Percentiles rank a stretch among this genome's conserved stretches.
phyloP scores from a whole-genome alignment of 2,888 invertebrate species.

The Drosophila gaucha region DNA sequence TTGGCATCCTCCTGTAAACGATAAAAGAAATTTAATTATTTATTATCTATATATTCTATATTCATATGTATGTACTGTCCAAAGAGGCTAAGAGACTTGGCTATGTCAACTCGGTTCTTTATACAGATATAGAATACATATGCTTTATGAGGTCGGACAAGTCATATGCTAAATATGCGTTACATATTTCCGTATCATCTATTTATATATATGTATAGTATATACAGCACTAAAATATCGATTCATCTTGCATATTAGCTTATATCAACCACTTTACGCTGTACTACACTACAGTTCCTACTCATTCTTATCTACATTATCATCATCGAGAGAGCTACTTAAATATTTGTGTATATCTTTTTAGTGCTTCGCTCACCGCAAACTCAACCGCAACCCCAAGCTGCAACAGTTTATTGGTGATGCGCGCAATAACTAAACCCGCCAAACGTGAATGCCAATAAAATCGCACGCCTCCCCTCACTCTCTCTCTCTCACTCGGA shows the following conservation, averaged over 20 bases:
- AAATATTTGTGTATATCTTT: not conserved
- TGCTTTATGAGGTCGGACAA: not conserved
- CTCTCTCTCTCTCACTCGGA: not conserved
- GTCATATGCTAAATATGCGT: too few relatives aligned
- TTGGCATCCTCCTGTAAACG: constrained; percentile 96
- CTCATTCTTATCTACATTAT: not conserved
- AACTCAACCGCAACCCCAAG: constrained; percentile 11
- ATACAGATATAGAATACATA: not conserved
- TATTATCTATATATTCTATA: not conserved
- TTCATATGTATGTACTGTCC: not conserved
- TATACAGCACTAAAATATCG: too few relatives aligned
- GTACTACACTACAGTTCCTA: too few relatives aligned
- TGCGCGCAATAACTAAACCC: constrained; percentile 5
- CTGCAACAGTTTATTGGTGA: constrained; percentile 24
- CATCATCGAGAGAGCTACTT: not conserved
- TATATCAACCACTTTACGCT: too few relatives aligned
- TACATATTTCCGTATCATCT: too few relatives aligned
- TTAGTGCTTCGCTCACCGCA: constrained; percentile 3
- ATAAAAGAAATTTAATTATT: not conserved
- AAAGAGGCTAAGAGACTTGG: not conserved
- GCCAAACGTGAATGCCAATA: constrained; percentile 13
- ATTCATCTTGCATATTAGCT: too few relatives aligned
- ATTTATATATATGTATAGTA: too few relatives aligned
- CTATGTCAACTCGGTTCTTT: too few relatives aligned
- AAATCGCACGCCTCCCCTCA: not conserved